Evolutionary conservation across 2,797 vertebrate genomes (phyloP), one percentile per base, ranked within the genome.

Genomic region (Falco novaeseelandiae): DNA sequence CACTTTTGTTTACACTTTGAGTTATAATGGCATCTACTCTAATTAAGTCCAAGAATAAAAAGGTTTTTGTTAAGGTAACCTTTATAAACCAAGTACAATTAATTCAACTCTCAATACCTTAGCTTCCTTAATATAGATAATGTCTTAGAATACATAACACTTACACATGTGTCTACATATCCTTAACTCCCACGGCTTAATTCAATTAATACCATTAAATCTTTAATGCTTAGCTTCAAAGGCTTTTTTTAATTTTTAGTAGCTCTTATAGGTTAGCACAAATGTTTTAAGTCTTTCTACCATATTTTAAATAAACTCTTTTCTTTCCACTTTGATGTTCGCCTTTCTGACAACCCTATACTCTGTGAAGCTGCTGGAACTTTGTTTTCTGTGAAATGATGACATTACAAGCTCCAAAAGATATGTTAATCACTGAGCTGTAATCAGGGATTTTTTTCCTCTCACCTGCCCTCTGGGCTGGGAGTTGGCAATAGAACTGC

Each of bases 221-320:
- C 96, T 96, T 97, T 96, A 94, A 96, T 97, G 95, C 91, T 92
- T 34, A 38, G 23, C 96, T 96, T 96, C 96, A 97, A 97, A 97
- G 96, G 82, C 51, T 54, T 71, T 74, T 61, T 62, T 70, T 3
- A 30, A 83, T 89, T 97, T 95, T 95, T 97, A 96, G 95, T 89
- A 91, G 94, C 90, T 79, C 87, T 95, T 82, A 94, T 79, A 93
- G 92, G 89, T 89, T 92, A 97, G 55, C 81, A 55, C 7, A 0
- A 89, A 83, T 40, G 83, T 72, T 95, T 93, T 91, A 93, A 94
- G 90, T 76, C 90, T 58, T 93, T 76, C 89, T 89, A 72, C 87
- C 78, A 9, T 62, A 90, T 96, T 97, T 96, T 95, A 95, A 96
- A 96, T 92, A 92, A 94, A 96, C 89, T 95, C 83, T 93, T 72